Base-by-base conservation (phyloP, 1,140 invertebrate species). In the Brachionus angularis region DNA sequence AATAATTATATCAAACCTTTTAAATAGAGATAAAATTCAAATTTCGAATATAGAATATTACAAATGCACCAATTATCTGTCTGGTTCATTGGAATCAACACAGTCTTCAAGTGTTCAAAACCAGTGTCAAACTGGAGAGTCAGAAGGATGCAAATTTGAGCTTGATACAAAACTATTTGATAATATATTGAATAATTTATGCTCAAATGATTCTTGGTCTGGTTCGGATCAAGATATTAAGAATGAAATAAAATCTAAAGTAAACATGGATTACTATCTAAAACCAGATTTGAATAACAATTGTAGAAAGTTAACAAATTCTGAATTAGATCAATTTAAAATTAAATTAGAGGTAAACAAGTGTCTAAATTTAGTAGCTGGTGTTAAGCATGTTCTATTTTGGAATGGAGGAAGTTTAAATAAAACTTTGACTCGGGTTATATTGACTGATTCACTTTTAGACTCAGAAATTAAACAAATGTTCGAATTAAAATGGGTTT, bases 401-500 rank as follows among this genome's bases (percentile, higher is more conserved):
- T 67, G 62, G 62, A n/a, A 34, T 8, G 62, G 42, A 16, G 29
- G 47, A 34, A 12, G 7, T 23, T 27, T 67, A 5, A 46, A 36
- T 34, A 67, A 50, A 50, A 67, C 47, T 29, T n/a, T 67, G 7
- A 50, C 62, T 10, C 21, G 62, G 21, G 29, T 67, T 31, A 3
- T 67, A 3, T 14, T 67, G 7, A 67, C 62, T 2, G 18, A 67
- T 14, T n/a, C 21, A 27, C 1, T 25, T 10, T 21, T n/a, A 7
- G 10, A 3, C 21, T 31, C 31, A 2, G 4, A 29, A 31, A 67
- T 67, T 31, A 67, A 67, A 33, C 62, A 67, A 33, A 29, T 67
- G 23, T 67, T 67, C 44, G 62, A 67, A 36, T 33, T 46, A 34
- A 46, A 50, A 67, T 67, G 62, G 62, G 16, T 67, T 23, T 27